These are phyloP conservation scores for Clarias pachynema DNA, from an alignment of 2,797 vertebrate genomes.

Conservation along the genomic window DNA sequence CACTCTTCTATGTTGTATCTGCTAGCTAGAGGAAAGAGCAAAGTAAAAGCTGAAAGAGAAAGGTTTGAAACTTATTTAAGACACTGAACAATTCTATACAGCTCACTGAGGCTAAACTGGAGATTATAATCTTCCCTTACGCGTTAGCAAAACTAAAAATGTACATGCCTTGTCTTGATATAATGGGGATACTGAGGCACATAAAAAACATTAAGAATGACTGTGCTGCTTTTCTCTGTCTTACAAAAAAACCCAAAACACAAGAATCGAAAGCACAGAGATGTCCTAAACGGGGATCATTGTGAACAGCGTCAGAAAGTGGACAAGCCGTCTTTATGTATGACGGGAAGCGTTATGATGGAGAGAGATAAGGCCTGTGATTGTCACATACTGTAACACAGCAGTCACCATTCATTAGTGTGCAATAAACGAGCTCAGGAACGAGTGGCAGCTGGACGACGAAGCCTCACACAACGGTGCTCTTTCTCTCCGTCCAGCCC, in stretches of 20 bases:
- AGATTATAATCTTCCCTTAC: background rate
- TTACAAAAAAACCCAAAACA: constrained; percentile 56
- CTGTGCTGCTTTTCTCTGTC: constrained; percentile 49
- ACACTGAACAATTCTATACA: background rate
- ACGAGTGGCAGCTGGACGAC: constrained; percentile 79
- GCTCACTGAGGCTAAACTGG: background rate
- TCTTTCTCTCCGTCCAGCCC: constrained; percentile 77
- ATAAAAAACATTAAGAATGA: constrained; percentile 9
- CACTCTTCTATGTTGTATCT: background rate
- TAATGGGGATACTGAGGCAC: constrained; percentile 10
- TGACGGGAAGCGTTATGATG: constrained; percentile 82
- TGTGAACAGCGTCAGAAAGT: constrained; percentile 71
- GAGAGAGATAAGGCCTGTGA: constrained; percentile 79
- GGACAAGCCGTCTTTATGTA: constrained; percentile 86
- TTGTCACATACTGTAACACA: constrained; percentile 84
- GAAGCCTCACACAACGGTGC: constrained; percentile 77
- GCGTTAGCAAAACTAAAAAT: constrained; percentile 12
- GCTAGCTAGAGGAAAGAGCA: background rate
- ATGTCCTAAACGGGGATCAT: constrained; percentile 78
- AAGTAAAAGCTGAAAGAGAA: background rate
- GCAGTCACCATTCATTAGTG: constrained; percentile 84
- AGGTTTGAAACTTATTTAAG: background rate
- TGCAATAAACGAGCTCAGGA: constrained; percentile 81
- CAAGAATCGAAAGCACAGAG: constrained; percentile 74
- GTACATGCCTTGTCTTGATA: constrained; percentile 21